A percentile compares a stretch with the other conserved stretches of the same genome.
These are phyloP conservation scores for Chiloscyllium plagiosum DNA, from an alignment of 2,113 vertebrate genomes.

Conservation along the genomic window DNA sequence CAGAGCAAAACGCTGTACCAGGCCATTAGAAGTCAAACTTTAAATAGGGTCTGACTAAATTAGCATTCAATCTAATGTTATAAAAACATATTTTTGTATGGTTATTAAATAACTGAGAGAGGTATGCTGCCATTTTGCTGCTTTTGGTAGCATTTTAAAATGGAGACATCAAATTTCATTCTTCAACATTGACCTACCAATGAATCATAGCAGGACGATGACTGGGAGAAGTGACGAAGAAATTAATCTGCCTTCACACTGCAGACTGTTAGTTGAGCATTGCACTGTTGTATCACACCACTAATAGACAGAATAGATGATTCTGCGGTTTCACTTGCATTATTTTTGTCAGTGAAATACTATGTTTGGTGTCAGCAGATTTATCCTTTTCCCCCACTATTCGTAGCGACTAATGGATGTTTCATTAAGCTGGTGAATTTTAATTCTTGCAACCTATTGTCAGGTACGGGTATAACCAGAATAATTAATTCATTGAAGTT, in stretches of 20 bases:
- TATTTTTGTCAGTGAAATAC: background rate
- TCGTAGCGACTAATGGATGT: background rate
- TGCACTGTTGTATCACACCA: background rate
- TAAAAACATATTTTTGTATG: background rate
- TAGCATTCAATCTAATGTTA: background rate
- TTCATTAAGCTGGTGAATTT: background rate
- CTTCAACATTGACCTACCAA: background rate
- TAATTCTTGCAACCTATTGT: background rate
- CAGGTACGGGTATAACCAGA: background rate
- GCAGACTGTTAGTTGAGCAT: background rate
- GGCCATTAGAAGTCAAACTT: too few species aligned
- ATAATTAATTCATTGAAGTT: background rate
- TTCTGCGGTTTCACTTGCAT: background rate
- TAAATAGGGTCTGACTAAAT: background rate
- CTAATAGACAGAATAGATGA: background rate
- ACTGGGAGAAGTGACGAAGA: background rate
- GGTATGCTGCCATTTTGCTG: background rate
- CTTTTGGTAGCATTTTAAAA: background rate
- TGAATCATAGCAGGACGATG: constrained; percentile 1
- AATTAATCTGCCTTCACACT: background rate
- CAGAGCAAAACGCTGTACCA: too few species aligned
- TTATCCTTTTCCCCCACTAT: background rate
- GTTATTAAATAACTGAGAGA: background rate
- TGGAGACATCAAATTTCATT: background rate
- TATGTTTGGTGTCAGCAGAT: background rate